Evolutionary conservation across 2,797 vertebrate species (phyloP), one percentile per base, ranked within the genome.

Genomic region (Melanotaenia boesemani): DNA sequence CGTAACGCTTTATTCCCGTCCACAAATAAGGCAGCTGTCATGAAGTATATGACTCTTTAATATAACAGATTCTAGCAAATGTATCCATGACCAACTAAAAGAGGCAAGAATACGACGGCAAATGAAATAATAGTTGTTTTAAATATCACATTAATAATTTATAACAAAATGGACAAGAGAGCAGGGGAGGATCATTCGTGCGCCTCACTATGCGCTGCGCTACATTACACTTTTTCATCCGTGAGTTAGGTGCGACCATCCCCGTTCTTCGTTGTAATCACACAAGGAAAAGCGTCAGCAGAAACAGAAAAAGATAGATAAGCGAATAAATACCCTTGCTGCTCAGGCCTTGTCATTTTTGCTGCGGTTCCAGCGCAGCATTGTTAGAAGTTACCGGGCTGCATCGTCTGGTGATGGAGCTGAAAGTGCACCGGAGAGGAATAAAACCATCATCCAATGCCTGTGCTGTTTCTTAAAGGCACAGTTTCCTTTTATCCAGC

Each of bases 1-100:
- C 91, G 91, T 92, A 92, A 94, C 82, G 79, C 52, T 81, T 83
- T 80, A 85, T 90, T 88, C 74, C 74, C 72, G 62, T 48, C 32
- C 76, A 73, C 71, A 84, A 83, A 86, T 87, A 86, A 70, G 74
- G 60, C 50, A 58, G 68, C 32, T 1, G 50, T 16, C 61, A 48
- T 52, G 24, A 59, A 84, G 61, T 18, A 9, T 41, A 16, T 13
- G 16, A 50, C 9, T 13, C 5, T 10, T 46, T 32, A 5, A 66
- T 28, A 6, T 24, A 9, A 1, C 5, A 54, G 2, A 15, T 36
- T 1, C 1, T 48, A 32, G 10, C 10, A 2, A 6, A 56, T 9
- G 1, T 11, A 8, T 4, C 4, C 4, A 8, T 11, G 9, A 13
- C 0, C 70, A 24, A 36, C 48, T 2, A 32, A 5, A 44, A 39